Conservation (phyloP, 1,140 invertebrate genomes). For the Platorchestia sp. region DNA sequence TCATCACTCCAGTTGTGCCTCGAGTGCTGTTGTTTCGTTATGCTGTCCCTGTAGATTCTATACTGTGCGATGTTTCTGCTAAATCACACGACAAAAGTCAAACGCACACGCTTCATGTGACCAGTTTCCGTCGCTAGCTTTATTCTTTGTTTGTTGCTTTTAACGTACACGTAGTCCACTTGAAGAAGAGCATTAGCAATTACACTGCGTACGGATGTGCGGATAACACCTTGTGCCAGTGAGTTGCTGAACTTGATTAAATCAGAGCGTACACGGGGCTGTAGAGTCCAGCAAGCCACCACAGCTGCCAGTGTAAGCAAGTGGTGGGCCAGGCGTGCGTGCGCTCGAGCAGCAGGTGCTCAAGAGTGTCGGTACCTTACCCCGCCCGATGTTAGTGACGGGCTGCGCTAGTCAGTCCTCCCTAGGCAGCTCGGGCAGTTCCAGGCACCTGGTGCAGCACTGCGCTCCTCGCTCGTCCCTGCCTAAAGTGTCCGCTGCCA, state of each 20-base stretch:
- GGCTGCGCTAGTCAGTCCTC: constrained; percentile 46
- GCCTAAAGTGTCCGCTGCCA: constrained; percentile 8
- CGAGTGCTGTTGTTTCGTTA: background rate
- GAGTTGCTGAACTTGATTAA: background rate
- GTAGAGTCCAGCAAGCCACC: background rate
- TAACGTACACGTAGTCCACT: background rate
- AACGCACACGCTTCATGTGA: background rate
- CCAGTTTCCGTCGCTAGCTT: background rate
- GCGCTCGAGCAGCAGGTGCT: background rate
- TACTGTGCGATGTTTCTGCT: background rate
- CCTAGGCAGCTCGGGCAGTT: constrained; percentile 17
- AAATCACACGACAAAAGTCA: background rate
- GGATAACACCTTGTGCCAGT: background rate
- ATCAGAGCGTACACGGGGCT: background rate
- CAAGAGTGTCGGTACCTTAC: background rate
- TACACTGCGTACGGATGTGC: background rate
- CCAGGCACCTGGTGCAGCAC: constrained; percentile 36
- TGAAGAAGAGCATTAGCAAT: background rate
- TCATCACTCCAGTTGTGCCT: background rate
- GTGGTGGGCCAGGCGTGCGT: background rate
- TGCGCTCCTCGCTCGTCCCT: constrained; percentile 4
- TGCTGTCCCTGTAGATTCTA: background rate
- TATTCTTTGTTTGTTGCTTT: background rate
- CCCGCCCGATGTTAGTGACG: constrained; percentile 31
- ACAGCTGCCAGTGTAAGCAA: background rate